Evolutionary conservation across 2,888 invertebrate genomes (phyloP).

Genomic region (Parasteatoda lunata): DNA sequence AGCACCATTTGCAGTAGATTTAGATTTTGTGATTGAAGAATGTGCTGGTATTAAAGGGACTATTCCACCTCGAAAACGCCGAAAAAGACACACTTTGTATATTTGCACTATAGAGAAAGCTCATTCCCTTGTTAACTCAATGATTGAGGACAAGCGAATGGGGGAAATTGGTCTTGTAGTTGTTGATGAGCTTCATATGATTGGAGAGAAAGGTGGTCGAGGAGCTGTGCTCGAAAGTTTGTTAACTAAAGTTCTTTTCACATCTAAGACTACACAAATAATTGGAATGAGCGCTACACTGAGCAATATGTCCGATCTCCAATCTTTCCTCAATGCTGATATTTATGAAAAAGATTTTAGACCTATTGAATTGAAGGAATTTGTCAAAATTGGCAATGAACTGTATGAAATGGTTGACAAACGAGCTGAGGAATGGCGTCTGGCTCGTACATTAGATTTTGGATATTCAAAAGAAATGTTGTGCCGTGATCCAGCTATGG

Average conservation of each 20-base stretch:
- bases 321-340: conserved; percentile 85
- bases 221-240: conserved; percentile 90
- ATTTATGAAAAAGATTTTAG: conserved; percentile 89
- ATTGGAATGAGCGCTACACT: conserved; percentile 98
- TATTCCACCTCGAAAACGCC: conserved; percentile 86
- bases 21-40: conserved; percentile 94
- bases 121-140: conserved; percentile 86
- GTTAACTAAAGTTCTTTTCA: conserved; percentile 83
- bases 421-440: conserved; percentile 72
- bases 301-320: conserved; percentile 89
- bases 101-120: conserved; percentile 97
- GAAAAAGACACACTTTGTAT: conserved; percentile 84
- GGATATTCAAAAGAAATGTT: conserved; percentile 70
- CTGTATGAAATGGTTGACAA: conserved; percentile 78
- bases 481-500: conserved; percentile 83
- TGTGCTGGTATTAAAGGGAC: conserved; percentile 93
- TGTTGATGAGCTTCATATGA: conserved; percentile 93
- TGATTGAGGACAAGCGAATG: conserved; percentile 84
- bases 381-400: conserved; percentile 81
- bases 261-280: conserved; percentile 81
- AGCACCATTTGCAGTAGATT: conserved; percentile 87
- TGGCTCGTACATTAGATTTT: conserved; percentile 52
- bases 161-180: conserved; percentile 85
- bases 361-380: conserved; percentile 83
- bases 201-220: conserved; percentile 87